phyloP scores from a whole-genome alignment of 1,140 invertebrate species.

The Sitodiplosis mosellana region DNA sequence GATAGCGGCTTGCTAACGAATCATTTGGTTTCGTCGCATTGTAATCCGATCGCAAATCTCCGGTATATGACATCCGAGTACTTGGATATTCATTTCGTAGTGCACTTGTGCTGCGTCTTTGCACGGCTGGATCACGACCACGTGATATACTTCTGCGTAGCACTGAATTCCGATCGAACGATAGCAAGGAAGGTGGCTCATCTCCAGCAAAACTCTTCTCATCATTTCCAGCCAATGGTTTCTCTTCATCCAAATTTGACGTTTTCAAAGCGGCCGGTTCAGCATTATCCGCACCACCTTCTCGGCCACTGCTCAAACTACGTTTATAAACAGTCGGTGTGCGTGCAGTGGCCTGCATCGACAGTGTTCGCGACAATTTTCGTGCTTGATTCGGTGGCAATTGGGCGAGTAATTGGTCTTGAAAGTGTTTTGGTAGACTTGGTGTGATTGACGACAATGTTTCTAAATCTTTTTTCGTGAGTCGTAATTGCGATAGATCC shows the following conservation, averaged over 20 bases:
- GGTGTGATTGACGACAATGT: constrained; percentile 43
- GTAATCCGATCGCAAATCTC: too few relatives aligned
- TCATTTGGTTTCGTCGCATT: too few relatives aligned
- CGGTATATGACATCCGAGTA: too few relatives aligned
- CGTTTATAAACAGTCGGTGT: constrained; percentile 17
- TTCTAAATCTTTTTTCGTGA: constrained; percentile 41
- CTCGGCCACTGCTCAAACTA: constrained; percentile 19
- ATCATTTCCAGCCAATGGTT: too few relatives aligned
- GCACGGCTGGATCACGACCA: not conserved
- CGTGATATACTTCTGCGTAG: constrained; percentile 12
- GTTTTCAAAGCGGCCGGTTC: not conserved
- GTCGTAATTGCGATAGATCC: constrained; percentile 39
- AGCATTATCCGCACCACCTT: not conserved
- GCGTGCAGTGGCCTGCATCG: constrained; percentile 23
- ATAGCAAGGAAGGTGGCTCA: not conserved
- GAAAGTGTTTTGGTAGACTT: constrained; percentile 38
- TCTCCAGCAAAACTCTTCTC: too few relatives aligned
- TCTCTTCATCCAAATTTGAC: too few relatives aligned
- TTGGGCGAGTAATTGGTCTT: constrained; percentile 40
- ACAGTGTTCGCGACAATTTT: constrained; percentile 38
- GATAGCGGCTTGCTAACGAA: too few relatives aligned
- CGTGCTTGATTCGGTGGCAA: constrained; percentile 38
- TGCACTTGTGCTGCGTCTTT: not conserved
- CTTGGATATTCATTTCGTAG: too few relatives aligned
- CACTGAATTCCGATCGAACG: constrained; percentile 12